Evolutionary conservation across 1,140 invertebrate species (phyloP).

Genomic region (Drosophila neocordata): DNA sequence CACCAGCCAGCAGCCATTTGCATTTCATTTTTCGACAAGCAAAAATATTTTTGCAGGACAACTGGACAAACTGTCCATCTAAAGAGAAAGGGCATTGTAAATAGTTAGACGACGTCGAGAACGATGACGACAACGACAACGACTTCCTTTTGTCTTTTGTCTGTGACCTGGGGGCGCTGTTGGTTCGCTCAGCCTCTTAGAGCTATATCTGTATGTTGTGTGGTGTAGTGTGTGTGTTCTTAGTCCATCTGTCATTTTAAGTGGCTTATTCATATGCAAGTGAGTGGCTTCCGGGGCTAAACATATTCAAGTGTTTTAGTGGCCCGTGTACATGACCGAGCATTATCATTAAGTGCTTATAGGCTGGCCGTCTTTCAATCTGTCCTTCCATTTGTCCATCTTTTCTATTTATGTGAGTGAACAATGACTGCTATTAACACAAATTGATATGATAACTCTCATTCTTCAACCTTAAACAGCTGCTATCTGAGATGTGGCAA

Average conservation of each 20-base stretch:
- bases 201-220: constrained; percentile 4
- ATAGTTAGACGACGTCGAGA: constrained; percentile 51
- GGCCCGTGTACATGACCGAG: constrained; percentile 78
- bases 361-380: constrained; percentile 42
- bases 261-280: constrained; percentile 81
- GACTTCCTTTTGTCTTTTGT: constrained; percentile 74
- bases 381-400: not conserved
- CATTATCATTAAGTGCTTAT: constrained; percentile 81
- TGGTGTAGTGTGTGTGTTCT: constrained; percentile 17
- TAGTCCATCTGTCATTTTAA: constrained; percentile 79
- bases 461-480: not conserved
- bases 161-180: constrained; percentile 48
- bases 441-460: constrained; percentile 69
- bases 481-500: constrained; percentile 21
- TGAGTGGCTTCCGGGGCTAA: constrained; percentile 81
- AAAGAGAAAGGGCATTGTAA: constrained; percentile 52
- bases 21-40: constrained; percentile 77
- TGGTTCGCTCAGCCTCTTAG: constrained; percentile 4
- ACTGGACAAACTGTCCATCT: constrained; percentile 20
- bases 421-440: constrained; percentile 79
- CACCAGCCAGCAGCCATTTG: constrained; percentile 67
- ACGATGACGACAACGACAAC: not conserved
- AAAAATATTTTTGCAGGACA: constrained; percentile 60
- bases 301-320: constrained; percentile 81
- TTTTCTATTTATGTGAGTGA: constrained; percentile 36